Conservation (phyloP, 2,797 vertebrate genomes). For the Vireo griseus region DNA sequence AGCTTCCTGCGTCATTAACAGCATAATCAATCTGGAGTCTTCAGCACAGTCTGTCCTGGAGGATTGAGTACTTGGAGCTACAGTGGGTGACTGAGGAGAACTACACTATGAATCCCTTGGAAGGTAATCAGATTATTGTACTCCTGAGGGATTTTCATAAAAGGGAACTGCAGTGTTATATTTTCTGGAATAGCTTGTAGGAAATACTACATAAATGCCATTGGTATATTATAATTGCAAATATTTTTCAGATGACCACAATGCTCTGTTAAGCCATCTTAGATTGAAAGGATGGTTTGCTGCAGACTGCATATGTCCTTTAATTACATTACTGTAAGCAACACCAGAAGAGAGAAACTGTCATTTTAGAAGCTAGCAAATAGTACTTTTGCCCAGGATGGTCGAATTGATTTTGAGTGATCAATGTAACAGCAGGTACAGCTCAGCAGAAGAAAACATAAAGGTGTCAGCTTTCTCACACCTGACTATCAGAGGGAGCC, state of each 20-base stretch:
- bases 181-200: not conserved
- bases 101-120: not conserved
- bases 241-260: not conserved
- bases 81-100: not conserved
- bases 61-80: not conserved
- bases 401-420: not conserved
- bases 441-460: not conserved
- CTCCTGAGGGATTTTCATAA: not conserved
- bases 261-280: not conserved
- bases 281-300: not conserved
- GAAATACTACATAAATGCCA: not conserved
- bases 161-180: not conserved
- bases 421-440: not conserved
- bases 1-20: not conserved
- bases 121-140: not conserved
- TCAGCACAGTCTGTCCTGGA: conserved; percentile 9
- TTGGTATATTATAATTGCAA: not conserved
- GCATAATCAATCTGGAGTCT: conserved; percentile 6
- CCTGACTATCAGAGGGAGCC: not conserved
- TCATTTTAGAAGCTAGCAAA: not conserved
- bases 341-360: not conserved
- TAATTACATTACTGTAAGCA: not conserved
- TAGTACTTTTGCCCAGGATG: not conserved
- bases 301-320: not conserved
- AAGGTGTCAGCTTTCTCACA: not conserved